Conservation (phyloP, 2,113 vertebrate genomes). For the Hemibagrus wyckioides region DNA sequence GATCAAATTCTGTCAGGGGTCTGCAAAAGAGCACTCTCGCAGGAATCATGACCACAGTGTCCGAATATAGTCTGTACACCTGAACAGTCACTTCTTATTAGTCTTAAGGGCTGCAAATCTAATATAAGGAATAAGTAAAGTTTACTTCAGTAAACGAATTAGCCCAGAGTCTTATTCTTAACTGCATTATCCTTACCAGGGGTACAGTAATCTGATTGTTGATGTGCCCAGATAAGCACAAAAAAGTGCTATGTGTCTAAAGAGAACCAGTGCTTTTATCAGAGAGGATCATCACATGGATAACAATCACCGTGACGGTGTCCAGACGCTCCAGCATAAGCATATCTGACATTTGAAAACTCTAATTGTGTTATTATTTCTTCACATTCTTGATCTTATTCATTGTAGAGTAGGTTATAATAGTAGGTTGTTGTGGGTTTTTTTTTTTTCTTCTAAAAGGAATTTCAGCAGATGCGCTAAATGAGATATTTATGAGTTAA, state of each 20-base stretch:
- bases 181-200: constrained; percentile 11
- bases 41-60: background rate
- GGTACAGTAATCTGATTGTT: constrained; percentile 26
- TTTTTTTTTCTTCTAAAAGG: background rate
- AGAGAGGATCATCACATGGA: constrained; percentile 8
- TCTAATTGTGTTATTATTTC: background rate
- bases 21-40: background rate
- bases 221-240: background rate
- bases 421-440: too few species aligned
- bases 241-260: background rate
- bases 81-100: constrained; percentile 5
- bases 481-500: constrained; percentile 28
- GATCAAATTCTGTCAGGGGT: constrained; percentile 31
- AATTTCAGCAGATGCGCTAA: background rate
- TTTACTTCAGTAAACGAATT: constrained; percentile 15
- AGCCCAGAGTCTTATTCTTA: background rate
- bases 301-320: background rate
- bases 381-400: background rate
- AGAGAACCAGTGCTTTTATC: constrained; percentile 2
- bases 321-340: background rate
- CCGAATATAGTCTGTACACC: background rate
- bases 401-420: background rate
- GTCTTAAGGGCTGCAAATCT: background rate
- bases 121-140: background rate
- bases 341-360: constrained; percentile 1